Percentiles rank a stretch among this genome's conserved stretches.
Conservation (phyloP, 2,113 vertebrate genomes). For the Campylomormyrus tamandua region DNA sequence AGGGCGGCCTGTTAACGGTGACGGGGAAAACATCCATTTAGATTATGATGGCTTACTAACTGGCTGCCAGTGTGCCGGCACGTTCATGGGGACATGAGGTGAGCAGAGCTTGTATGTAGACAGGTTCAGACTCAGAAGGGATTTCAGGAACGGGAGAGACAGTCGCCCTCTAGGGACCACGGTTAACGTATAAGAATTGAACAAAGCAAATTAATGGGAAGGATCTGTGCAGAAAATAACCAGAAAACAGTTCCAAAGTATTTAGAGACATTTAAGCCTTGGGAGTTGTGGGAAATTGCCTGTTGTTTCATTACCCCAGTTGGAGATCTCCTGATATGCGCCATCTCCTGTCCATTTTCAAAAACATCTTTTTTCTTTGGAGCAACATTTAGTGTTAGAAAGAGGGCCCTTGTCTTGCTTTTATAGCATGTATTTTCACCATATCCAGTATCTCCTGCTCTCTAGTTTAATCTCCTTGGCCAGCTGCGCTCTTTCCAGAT, state of each 20-base stretch:
- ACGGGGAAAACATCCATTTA: not conserved
- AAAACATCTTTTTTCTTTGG: not conserved
- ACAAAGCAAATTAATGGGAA: not conserved
- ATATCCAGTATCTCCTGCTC: not conserved
- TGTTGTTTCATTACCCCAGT: not conserved
- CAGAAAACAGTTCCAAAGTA: not conserved
- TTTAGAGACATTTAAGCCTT: not conserved
- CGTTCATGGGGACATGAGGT: not conserved
- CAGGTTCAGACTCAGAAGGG: not conserved
- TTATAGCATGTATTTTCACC: not conserved
- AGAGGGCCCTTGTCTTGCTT: not conserved
- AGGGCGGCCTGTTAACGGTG: not conserved
- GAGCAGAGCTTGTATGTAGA: not conserved
- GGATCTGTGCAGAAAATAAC: not conserved
- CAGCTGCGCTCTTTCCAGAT: slow-evolving; percentile 38
- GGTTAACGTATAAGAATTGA: not conserved
- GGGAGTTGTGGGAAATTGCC: not conserved
- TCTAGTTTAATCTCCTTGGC: slow-evolving; percentile 1
- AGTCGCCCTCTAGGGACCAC: not conserved
- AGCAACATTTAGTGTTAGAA: not conserved
- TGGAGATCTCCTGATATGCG: not conserved
- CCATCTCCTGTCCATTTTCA: not conserved
- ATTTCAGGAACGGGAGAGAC: not conserved
- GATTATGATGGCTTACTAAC: not conserved
- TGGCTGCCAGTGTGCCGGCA: not conserved